These are phyloP conservation scores for Diplosoma virens DNA, from an alignment of 23 tunicate genomes.

Conservation along the genomic window DNA sequence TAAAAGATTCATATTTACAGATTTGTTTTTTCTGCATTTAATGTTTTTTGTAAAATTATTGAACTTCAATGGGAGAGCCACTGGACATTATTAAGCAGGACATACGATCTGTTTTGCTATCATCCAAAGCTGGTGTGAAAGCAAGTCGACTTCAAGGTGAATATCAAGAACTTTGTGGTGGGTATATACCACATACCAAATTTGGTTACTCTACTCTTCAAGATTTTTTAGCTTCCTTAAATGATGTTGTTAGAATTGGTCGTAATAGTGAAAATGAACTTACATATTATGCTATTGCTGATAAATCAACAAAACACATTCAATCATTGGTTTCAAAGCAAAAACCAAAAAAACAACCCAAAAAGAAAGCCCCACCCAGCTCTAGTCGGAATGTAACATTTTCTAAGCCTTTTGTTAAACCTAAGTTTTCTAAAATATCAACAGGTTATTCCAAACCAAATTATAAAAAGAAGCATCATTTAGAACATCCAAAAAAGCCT, in stretches of 20 bases:
- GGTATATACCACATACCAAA: conserved; percentile 46
- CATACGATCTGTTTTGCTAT: conserved; percentile 68
- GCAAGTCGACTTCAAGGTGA: conserved; percentile 48
- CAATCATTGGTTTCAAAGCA: conserved; percentile 64
- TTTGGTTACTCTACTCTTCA: conserved; percentile 50
- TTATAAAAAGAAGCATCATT: too few relatives aligned
- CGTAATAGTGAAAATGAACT: conserved; percentile 20
- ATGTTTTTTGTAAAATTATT: not conserved
- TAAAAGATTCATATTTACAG: too few relatives aligned
- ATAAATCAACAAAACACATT: conserved; percentile 56
- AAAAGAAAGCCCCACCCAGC: conserved; percentile 21
- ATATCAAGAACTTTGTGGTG: conserved; percentile 43
- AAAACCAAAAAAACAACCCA: conserved; percentile 20
- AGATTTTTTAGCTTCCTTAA: conserved; percentile 46
- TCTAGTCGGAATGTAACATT: not conserved
- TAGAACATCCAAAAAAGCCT: too few relatives aligned
- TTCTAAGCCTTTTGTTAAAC: not conserved
- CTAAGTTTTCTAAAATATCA: too few relatives aligned
- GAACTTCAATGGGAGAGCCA: conserved; percentile 5
- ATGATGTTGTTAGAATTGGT: conserved; percentile 51
- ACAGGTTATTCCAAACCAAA: too few relatives aligned
- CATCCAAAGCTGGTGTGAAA: conserved; percentile 62
- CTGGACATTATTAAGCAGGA: conserved; percentile 44
- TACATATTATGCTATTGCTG: conserved; percentile 61
- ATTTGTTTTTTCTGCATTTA: not conserved